Base-by-base conservation (phyloP, 2,888 invertebrate species). In the Stomorhina lunata region DNA sequence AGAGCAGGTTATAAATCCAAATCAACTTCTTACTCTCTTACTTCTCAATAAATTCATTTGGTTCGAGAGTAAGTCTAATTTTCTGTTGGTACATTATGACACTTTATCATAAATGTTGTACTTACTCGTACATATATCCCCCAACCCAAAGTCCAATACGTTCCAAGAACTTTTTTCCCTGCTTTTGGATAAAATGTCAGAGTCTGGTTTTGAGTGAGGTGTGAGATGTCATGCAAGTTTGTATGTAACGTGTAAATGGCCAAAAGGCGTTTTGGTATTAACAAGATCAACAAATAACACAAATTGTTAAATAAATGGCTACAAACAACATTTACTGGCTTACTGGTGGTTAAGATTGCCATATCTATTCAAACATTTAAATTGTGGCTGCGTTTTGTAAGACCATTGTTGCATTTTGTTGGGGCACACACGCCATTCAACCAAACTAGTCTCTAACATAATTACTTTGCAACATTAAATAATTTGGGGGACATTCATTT, bases 241-340 rank as follows among this genome's bases (percentile, higher is more conserved):
- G 29, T 0, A 37, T 29, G 1, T 4, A 20, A 5, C 7, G 10
- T 37, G n/a, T 63, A n/a, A 45, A 40, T 63, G 45, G 25, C 53
- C 25, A 66, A 57, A 65, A 75, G 80, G 48, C 75, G 48, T 69
- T 65, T 37, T 50, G 57, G 69, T 32, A 75, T 80, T 76, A 80
- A 80, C 69, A 55, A 80, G 75, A 80, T 76, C 65, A 75, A 71
- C 80, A 80, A 63, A 75, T 57, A 50, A 12, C 69, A 66, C 43
- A 66, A 80, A 68, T 34, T 45, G 45, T 63, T 43, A 34, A 22
- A 68, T 61, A 29, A 43, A 53, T 59, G 7, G 45, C 15, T 43
- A 53, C n/a, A n/a, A n/a, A n/a, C n/a, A 59, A 72, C n/a, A 48
- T 48, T 43, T 27, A 43, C 12, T 27, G 7, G 22, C 15, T 29